Evolutionary conservation across 92 coral and sea anemone genomes (phyloP), one percentile per base, ranked within the genome.

Genomic region (Parazoanthus atlanticus): DNA sequence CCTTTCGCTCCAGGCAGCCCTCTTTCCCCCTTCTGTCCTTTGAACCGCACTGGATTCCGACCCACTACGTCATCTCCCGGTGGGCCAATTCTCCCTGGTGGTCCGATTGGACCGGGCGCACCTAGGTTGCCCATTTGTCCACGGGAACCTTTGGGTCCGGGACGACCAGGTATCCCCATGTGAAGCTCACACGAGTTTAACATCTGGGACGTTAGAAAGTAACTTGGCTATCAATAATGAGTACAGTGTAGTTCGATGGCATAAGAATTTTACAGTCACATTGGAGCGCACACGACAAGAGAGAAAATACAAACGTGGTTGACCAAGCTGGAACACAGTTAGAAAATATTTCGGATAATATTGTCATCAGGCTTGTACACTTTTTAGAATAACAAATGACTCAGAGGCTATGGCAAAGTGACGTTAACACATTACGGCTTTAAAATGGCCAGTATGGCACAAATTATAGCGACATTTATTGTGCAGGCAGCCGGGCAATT

Each of bases 181-280:
- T 86, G 88, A 9, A 94, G 91, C 88, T 94, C 96, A 80, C 96
- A 94, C 36, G 94, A 89, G 40, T 94, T 91, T 70, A 90, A 87
- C 96, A 94, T 94, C 96, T 94, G 78, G 19, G 47, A 58, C 84
- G 12, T 40, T 15, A 67, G 61, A 52, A 85, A 67, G 47, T 17
- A 47, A 76, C 33, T 29, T 32, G 26, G 52, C 8, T 25, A 4
- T 10, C 46, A 78, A n/a, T 33, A 74, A 21, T 17, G 25, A 56
- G 66, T 21, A 21, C 66, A 56, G 25, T 21, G 66, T 16, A 56
- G 5, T 56, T 56, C 25, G 5, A 56, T 17, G 66, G 16, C 23
- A 21, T 56, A 21, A 3, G 23, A 40, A 40, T 40, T 40, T 5
- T 5, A n/a, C n/a, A n/a, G n/a, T n/a, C n/a, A n/a, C n/a, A n/a